Percentiles rank a stretch among this genome's conserved stretches.
These are phyloP conservation scores for Zaprionus africanus DNA, from an alignment of 1,140 invertebrate species.

Conservation along the genomic window DNA sequence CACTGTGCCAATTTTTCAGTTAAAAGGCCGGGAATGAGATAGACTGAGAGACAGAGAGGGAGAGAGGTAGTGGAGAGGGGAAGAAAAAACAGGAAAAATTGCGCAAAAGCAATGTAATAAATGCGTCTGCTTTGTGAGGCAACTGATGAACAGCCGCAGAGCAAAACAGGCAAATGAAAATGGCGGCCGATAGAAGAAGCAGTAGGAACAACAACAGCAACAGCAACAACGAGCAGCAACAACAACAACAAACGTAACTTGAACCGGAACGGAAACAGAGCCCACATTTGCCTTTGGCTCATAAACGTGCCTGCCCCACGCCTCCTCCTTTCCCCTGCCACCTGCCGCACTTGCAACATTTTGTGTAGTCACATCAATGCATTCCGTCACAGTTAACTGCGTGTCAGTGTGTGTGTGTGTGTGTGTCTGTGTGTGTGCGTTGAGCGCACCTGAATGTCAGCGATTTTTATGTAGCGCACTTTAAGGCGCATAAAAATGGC, in stretches of 20 bases:
- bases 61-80: conserved; percentile 6
- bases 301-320: conserved; percentile 47
- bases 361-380: conserved; percentile 71
- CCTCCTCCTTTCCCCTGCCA: neutral
- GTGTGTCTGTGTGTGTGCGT: conserved; percentile 7
- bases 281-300: conserved; percentile 55
- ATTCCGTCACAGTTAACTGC: conserved; percentile 62
- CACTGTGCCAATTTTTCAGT: conserved; percentile 80
- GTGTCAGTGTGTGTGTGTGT: conserved; percentile 7
- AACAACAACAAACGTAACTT: conserved; percentile 9
- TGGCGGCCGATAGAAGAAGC: conserved; percentile 35
- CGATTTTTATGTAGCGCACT: conserved; percentile 73
- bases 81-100: conserved; percentile 29
- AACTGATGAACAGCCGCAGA: conserved; percentile 71
- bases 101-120: conserved; percentile 78
- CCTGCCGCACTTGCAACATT: conserved; percentile 30
- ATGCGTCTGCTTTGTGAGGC: conserved; percentile 68
- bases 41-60: neutral
- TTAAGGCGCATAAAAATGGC: conserved; percentile 79
- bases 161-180: conserved; percentile 54
- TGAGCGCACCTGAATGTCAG: conserved; percentile 2
- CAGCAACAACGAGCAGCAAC: conserved; percentile 8
- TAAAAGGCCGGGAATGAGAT: conserved; percentile 57
- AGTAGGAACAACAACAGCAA: neutral
- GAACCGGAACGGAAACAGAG: conserved; percentile 33